These are phyloP conservation scores for Conopomorpha cramerella DNA, from an alignment of 1,140 invertebrate genomes.

Conservation along the genomic window DNA sequence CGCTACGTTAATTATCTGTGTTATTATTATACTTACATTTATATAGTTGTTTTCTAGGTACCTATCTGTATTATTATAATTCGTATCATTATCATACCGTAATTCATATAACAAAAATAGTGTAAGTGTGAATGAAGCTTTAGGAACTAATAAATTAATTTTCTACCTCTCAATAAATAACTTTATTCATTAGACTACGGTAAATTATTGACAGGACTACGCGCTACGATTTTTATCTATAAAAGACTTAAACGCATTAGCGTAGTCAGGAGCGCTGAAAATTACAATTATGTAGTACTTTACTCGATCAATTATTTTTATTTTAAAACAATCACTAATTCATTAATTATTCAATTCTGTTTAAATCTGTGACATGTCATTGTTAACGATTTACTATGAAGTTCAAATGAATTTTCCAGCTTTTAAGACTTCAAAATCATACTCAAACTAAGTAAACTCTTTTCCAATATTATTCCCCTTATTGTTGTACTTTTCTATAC, in stretches of 20 bases:
- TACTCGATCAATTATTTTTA: neutral
- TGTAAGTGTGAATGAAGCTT: too few relatives aligned
- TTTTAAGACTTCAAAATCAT: neutral
- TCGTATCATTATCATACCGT: neutral
- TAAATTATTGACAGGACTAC: neutral
- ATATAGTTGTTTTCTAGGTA: neutral
- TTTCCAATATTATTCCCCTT: too few relatives aligned
- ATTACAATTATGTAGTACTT: neutral
- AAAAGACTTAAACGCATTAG: neutral
- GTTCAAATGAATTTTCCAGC: neutral
- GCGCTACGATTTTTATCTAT: neutral
- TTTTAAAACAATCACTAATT: neutral
- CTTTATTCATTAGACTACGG: neutral
- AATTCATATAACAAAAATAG: neutral
- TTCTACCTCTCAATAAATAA: neutral
- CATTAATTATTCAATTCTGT: neutral
- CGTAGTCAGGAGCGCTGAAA: neutral
- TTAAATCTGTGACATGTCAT: neutral
- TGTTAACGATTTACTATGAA: neutral
- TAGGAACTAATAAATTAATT: too few relatives aligned
- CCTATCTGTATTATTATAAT: neutral
- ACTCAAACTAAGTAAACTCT: neutral
- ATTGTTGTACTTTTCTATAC: too few relatives aligned
- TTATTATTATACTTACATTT: too few relatives aligned
- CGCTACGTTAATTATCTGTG: too few relatives aligned